These are phyloP conservation scores for Onychostoma macrolepis DNA, from an alignment of 2,113 vertebrate species.

Conservation along the genomic window DNA sequence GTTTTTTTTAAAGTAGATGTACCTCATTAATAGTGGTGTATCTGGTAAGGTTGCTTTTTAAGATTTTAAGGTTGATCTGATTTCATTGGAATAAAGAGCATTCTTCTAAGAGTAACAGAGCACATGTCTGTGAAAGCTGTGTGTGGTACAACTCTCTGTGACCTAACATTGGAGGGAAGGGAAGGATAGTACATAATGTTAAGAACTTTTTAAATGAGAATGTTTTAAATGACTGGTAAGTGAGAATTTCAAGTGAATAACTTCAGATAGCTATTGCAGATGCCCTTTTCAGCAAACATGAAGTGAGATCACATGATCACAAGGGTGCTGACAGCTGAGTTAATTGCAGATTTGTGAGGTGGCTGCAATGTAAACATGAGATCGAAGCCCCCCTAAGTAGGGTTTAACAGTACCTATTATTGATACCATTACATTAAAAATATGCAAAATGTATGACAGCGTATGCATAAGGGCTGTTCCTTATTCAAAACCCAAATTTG, in stretches of 20 bases:
- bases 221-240: no score
- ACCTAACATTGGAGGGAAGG: no score
- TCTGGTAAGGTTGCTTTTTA: no score
- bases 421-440: background rate
- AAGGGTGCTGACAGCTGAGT: background rate
- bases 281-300: background rate
- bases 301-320: background rate
- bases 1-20: no score
- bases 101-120: no score
- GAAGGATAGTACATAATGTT: no score
- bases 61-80: no score
- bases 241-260: background rate
- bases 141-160: no score
- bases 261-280: background rate
- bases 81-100: no score
- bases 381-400: background rate
- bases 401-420: background rate
- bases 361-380: background rate
- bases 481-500: background rate
- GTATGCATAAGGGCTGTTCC: background rate
- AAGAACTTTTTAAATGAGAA: no score
- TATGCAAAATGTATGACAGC: background rate
- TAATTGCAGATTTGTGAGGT: background rate
- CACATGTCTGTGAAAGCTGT: no score
- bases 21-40: no score